Conservation (phyloP, 2,113 vertebrate genomes). For the Panthera tigris region DNA sequence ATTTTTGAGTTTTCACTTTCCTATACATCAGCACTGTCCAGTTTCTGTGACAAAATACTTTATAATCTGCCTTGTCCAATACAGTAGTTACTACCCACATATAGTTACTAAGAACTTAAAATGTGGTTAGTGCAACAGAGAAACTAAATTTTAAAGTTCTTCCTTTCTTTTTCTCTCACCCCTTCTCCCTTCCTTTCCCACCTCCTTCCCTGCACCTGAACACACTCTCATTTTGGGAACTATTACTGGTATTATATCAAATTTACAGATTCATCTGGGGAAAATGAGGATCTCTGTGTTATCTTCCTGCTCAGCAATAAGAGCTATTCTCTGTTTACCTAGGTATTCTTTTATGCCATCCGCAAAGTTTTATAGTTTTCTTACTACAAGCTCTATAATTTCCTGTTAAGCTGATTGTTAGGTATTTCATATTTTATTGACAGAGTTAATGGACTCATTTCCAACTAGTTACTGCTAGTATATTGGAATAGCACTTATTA, state of each 20-base stretch:
- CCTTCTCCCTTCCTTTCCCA: background rate
- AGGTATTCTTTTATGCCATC: background rate
- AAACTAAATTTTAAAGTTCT: background rate
- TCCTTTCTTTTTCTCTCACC: background rate
- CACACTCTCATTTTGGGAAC: background rate
- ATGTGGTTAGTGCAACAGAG: background rate
- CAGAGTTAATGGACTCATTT: background rate
- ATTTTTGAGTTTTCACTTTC: background rate
- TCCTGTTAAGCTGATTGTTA: background rate
- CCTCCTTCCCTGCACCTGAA: background rate
- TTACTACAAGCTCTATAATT: background rate
- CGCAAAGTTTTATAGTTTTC: background rate
- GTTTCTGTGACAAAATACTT: background rate
- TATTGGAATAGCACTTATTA: background rate
- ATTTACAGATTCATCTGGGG: background rate
- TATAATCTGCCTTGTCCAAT: background rate
- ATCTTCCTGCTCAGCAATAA: background rate
- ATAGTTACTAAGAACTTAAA: background rate
- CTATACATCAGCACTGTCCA: background rate
- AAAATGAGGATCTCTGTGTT: background rate
- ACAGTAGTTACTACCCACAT: background rate
- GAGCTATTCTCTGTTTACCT: background rate
- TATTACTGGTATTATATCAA: background rate
- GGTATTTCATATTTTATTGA: background rate
- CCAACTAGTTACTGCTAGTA: background rate